These are phyloP conservation scores for Lasioglossum calceatum DNA, from an alignment of 2,888 invertebrate genomes.

Conservation along the genomic window DNA sequence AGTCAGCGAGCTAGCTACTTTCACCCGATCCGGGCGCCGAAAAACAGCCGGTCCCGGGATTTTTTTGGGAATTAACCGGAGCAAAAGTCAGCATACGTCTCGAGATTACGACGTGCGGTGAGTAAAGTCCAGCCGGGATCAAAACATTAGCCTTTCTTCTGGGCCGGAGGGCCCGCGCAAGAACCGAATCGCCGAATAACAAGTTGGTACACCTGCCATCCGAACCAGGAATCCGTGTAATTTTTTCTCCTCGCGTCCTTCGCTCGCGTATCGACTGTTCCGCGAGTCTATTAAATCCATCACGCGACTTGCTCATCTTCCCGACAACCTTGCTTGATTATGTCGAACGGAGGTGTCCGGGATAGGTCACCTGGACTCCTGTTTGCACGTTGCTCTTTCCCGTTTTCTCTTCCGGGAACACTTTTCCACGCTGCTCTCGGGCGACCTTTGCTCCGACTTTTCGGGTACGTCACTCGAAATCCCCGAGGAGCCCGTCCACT, in stretches of 20 bases:
- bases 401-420: background rate
- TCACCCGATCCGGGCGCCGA: slow-evolving; percentile 61
- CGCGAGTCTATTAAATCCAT: slow-evolving; percentile 45
- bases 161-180: slow-evolving; percentile 39
- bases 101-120: slow-evolving; percentile 66
- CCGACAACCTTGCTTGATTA: too few relatives aligned
- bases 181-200: slow-evolving; percentile 67
- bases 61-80: slow-evolving; percentile 74
- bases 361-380: background rate
- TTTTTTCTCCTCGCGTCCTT: slow-evolving; percentile 41
- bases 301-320: background rate
- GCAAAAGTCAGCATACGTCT: slow-evolving; percentile 64
- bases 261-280: slow-evolving; percentile 18
- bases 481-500: slow-evolving; percentile 68
- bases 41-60: slow-evolving; percentile 67
- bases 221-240: slow-evolving; percentile 65
- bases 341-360: background rate
- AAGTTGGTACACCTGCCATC: slow-evolving; percentile 76
- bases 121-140: slow-evolving; percentile 59
- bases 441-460: slow-evolving; percentile 58
- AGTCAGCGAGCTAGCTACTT: slow-evolving; percentile 73
- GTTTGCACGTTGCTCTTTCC: too few relatives aligned
- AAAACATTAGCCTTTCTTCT: slow-evolving; percentile 67
- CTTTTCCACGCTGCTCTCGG: slow-evolving; percentile 39
- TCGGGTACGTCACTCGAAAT: slow-evolving; percentile 72